Evolutionary conservation across 2,113 vertebrate species (phyloP), one percentile per base, ranked within the genome.

Genomic region (Apteryx owenii): DNA sequence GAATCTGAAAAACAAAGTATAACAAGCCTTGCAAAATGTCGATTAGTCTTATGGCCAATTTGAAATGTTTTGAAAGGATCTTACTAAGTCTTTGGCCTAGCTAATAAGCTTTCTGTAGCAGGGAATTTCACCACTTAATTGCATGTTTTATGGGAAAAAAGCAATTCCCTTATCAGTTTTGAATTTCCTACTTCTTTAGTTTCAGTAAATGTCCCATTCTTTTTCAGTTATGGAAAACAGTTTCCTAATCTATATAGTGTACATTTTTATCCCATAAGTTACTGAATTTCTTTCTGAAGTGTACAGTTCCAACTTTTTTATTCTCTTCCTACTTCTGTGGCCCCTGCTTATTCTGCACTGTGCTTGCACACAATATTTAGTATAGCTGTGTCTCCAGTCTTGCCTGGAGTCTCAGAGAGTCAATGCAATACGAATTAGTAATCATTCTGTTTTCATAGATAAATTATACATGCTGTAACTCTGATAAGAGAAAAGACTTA

Each of bases 71-170:
- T 72, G 29, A 89, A 90, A 50, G 17, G 25, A 9, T 64, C 7
- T 56, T 87, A n/a, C 23, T 76, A 87, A 64, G n/a, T 56, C 20
- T 88, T 70, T 70, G 25, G n/a, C 10, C 17, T 81, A 56, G 26
- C 5, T 70, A 56, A 33, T 66, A 33, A 51, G 73, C 5, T 56
- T 87, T 51, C 9, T 8, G 20, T 69, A 5, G 1, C 4, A 84
- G 11, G 20, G 20, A 88, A 90, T 70, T 48, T 85, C 22, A 73
- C 18, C 5, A 46, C 14, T 89, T 84, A 66, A 61, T 56, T 38
- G 4, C 4, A 48, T 1, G 0, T 14, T 62, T 80, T 64, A 42
- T 48, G 50, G 3, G 11, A 50, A 66, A 40, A 1, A 5, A 2
- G 1, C 5, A 71, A 5, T 64, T 11, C 12, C 6, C 65, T 78